Conservation (phyloP, 2,113 vertebrate species). For the Galeopterus variegatus region DNA sequence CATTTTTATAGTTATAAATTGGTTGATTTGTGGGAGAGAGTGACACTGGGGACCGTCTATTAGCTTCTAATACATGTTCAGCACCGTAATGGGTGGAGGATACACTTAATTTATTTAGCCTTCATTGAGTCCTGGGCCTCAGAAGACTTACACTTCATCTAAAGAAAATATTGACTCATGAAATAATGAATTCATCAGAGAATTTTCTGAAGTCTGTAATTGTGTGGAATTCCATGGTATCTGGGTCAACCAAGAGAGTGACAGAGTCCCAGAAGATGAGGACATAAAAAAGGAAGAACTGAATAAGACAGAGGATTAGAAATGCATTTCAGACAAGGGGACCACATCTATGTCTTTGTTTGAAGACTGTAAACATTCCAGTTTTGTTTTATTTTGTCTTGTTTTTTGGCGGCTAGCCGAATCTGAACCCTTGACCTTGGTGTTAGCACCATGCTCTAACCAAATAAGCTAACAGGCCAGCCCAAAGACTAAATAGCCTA, state of each 20-base stretch:
- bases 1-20: too few species aligned
- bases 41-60: too few species aligned
- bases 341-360: neutral
- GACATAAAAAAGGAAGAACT: neutral
- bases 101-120: neutral
- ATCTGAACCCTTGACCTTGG: too few species aligned
- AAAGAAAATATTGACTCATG: neutral
- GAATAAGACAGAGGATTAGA: neutral
- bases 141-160: neutral
- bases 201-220: too few species aligned
- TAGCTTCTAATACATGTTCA: neutral
- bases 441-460: too few species aligned
- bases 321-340: neutral
- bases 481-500: too few species aligned
- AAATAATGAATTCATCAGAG: neutral
- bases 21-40: too few species aligned
- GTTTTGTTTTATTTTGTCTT: too few species aligned
- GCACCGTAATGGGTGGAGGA: neutral
- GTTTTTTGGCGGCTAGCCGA: too few species aligned
- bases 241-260: neutral
- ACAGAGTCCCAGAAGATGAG: neutral
- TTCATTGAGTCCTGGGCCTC: neutral
- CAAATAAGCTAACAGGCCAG: too few species aligned
- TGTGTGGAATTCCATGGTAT: fast-evolving
- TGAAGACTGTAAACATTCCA: neutral